Conservation (phyloP, 2,888 invertebrate genomes). For the Salticus scenicus region DNA sequence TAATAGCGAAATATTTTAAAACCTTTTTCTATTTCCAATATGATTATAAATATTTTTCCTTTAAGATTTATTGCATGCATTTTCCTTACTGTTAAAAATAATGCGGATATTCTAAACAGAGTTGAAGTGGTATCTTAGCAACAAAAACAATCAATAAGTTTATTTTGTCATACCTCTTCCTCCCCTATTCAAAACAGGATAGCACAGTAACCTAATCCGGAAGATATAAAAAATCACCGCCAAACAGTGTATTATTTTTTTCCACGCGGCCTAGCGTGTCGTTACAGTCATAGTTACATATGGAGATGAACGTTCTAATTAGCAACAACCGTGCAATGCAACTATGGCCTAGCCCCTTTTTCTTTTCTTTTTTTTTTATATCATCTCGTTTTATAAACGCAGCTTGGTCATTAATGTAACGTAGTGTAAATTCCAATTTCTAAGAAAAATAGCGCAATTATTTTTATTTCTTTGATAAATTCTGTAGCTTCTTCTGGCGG, state of each 20-base stretch:
- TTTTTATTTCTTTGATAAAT: not conserved
- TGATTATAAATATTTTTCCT: too few relatives aligned
- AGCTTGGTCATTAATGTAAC: not conserved
- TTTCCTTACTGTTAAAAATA: too few relatives aligned
- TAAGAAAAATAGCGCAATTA: not conserved
- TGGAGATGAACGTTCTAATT: slow-evolving; percentile 11
- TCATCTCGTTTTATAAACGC: not conserved
- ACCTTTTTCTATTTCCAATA: too few relatives aligned
- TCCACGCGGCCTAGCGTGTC: not conserved
- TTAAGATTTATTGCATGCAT: too few relatives aligned
- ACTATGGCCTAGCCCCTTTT: not conserved
- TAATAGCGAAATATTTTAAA: too few relatives aligned
- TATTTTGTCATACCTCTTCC: too few relatives aligned
- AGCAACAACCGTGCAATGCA: slow-evolving; percentile 1
- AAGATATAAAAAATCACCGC: not conserved
- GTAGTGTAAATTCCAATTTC: not conserved
- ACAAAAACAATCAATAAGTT: too few relatives aligned
- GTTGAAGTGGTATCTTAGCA: too few relatives aligned
- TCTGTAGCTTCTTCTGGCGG: not conserved
- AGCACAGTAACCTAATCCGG: not conserved
- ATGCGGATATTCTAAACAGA: too few relatives aligned
- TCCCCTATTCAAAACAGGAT: not conserved
- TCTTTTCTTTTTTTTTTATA: too few relatives aligned
- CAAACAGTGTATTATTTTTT: not conserved
- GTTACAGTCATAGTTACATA: slow-evolving; percentile 9